These are phyloP conservation scores for Agrochola circellaris DNA, from an alignment of 2,888 invertebrate genomes.

Conservation along the genomic window DNA sequence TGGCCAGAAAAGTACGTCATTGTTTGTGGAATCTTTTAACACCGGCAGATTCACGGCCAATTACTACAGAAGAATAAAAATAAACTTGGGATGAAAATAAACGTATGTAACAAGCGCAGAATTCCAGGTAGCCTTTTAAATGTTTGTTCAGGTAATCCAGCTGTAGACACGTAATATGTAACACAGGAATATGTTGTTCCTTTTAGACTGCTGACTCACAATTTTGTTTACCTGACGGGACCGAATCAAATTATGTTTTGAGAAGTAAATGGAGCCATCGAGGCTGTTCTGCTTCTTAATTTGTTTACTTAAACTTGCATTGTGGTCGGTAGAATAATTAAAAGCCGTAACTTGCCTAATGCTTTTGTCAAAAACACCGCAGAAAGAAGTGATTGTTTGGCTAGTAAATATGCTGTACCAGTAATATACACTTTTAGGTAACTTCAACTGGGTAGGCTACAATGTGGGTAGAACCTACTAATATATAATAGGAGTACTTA, in stretches of 20 bases:
- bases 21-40: constrained; percentile 52
- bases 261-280: constrained; percentile 6
- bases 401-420: background rate
- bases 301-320: background rate
- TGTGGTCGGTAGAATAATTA: background rate
- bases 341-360: background rate
- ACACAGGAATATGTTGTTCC: constrained; percentile 11
- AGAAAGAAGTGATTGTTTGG: background rate
- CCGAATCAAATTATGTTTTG: constrained; percentile 30
- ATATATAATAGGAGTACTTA: too few species aligned
- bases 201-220: constrained; percentile 27
- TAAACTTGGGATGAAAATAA: constrained; percentile 55
- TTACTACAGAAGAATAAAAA: constrained; percentile 47
- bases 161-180: constrained; percentile 34
- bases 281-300: background rate
- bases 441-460: background rate
- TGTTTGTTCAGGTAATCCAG: constrained; percentile 35
- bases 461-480: background rate
- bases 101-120: constrained; percentile 30
- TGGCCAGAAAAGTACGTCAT: constrained; percentile 50
- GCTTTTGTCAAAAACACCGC: background rate
- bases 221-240: background rate
- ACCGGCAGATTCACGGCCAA: constrained; percentile 33
- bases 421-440: background rate
- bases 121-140: constrained; percentile 41